Evolutionary conservation across 2,113 vertebrate species (phyloP).

Genomic region (Tyto alba): DNA sequence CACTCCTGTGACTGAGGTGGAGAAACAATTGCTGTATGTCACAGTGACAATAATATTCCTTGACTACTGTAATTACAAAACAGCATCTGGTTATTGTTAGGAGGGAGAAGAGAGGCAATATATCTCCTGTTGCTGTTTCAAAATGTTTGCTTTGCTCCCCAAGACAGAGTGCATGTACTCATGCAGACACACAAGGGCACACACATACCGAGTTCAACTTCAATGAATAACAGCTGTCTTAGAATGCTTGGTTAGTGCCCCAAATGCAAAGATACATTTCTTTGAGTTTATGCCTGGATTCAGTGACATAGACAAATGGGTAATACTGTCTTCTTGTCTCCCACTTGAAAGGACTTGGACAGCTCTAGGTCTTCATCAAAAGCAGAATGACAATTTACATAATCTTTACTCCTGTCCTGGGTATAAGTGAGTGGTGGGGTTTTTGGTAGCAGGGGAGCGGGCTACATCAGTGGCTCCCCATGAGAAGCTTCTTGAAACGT

Average conservation of each 20-base stretch:
- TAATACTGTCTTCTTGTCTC: not conserved
- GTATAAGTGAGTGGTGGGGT: too few species aligned
- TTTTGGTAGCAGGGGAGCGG: too few species aligned
- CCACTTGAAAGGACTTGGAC: not conserved
- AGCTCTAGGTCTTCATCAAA: not conserved
- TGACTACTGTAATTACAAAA: not conserved
- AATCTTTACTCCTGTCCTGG: not conserved
- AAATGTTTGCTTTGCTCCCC: not conserved
- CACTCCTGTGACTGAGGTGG: not conserved
- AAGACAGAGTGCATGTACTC: not conserved
- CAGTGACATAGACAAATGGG: not conserved
- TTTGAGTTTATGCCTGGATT: not conserved
- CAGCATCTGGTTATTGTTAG: not conserved
- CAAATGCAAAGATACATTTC: not conserved
- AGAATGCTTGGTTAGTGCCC: not conserved
- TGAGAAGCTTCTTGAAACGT: too few species aligned
- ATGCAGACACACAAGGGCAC: accelerated
- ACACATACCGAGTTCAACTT: not conserved
- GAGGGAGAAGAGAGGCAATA: not conserved
- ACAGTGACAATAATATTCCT: not conserved
- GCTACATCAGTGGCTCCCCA: too few species aligned
- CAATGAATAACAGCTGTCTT: not conserved
- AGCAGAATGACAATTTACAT: not conserved
- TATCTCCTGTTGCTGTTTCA: not conserved
- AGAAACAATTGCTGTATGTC: not conserved